phyloP scores from a whole-genome alignment of 2,888 invertebrate genomes.

The Volucella inanis region DNA sequence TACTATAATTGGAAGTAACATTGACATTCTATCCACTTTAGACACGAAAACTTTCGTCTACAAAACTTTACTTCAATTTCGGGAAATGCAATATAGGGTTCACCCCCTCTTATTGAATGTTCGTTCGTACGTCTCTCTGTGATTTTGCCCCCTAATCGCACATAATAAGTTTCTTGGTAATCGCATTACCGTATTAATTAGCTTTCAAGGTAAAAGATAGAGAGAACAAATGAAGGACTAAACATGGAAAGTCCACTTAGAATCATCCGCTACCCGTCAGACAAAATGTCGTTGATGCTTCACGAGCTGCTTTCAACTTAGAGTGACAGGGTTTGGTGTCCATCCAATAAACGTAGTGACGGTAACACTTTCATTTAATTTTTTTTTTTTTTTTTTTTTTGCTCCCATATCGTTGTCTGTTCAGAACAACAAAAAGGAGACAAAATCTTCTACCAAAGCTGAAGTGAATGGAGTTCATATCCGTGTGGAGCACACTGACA shows the following conservation, averaged over 20 bases:
- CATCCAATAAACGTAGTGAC: conserved; percentile 67
- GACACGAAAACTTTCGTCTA: conserved; percentile 55
- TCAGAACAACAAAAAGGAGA: conserved; percentile 3
- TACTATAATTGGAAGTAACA: conserved; percentile 41
- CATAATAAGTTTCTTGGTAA: conserved; percentile 71
- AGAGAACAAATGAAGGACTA: background rate
- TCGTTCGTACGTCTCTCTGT: conserved; percentile 24
- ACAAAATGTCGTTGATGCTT: conserved; percentile 30
- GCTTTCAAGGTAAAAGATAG: conserved; percentile 44
- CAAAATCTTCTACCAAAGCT: conserved; percentile 1
- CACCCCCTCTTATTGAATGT: background rate
- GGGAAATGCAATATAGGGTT: conserved; percentile 53
- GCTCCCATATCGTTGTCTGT: conserved; percentile 6
- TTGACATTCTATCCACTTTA: conserved; percentile 16
- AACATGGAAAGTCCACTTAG: conserved; percentile 49
- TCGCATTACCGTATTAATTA: conserved; percentile 73
- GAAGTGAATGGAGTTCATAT: conserved; percentile 37
- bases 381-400: conserved; percentile 14
- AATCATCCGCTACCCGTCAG: conserved; percentile 20
- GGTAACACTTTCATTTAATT: conserved; percentile 50
- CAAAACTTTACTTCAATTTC: conserved; percentile 46
- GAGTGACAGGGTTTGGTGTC: conserved; percentile 41
- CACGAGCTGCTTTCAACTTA: conserved; percentile 34
- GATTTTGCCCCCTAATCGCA: conserved; percentile 69
- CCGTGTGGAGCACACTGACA: background rate